phyloP scores from a whole-genome alignment of 2,797 vertebrate genomes.

The Lophius americanus region DNA sequence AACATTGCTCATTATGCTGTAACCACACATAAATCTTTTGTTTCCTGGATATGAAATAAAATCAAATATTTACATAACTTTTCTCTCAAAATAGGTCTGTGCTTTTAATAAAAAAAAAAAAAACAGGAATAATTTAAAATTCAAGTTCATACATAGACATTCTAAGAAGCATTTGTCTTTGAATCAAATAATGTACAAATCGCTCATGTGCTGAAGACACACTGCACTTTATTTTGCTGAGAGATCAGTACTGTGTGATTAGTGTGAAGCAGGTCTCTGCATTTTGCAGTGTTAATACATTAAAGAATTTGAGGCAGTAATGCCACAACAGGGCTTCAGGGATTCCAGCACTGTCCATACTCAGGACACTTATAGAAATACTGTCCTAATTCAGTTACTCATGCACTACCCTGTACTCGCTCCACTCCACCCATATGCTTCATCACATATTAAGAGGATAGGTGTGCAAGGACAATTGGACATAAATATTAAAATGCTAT shows the following conservation, averaged over 20 bases:
- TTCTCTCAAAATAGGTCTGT: conserved; percentile 81
- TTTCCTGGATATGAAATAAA: conserved; percentile 79
- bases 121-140: conserved; percentile 85
- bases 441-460: conserved; percentile 36
- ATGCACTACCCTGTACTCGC: conserved; percentile 64
- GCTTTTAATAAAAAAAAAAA: conserved; percentile 76
- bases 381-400: conserved; percentile 61
- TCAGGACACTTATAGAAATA: conserved; percentile 71
- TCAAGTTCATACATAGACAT: conserved; percentile 86
- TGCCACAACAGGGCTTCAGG: conserved; percentile 71
- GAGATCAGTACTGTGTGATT: conserved; percentile 65
- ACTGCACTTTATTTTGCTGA: conserved; percentile 74
- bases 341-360: conserved; percentile 68
- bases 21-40: conserved; percentile 66
- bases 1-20: conserved; percentile 65
- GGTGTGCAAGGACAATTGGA: conserved; percentile 58
- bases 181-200: conserved; percentile 76
- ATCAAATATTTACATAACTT: conserved; percentile 80
- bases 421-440: conserved; percentile 15
- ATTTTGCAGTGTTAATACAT: conserved; percentile 53
- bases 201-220: conserved; percentile 81
- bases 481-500: conserved; percentile 62
- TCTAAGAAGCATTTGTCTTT: conserved; percentile 74
- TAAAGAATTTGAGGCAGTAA: conserved; percentile 67
- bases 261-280: conserved; percentile 61